Evolutionary conservation across 1,140 invertebrate species (phyloP), one percentile per base, ranked within the genome.

Genomic region (Drosophila lacteicornis): DNA sequence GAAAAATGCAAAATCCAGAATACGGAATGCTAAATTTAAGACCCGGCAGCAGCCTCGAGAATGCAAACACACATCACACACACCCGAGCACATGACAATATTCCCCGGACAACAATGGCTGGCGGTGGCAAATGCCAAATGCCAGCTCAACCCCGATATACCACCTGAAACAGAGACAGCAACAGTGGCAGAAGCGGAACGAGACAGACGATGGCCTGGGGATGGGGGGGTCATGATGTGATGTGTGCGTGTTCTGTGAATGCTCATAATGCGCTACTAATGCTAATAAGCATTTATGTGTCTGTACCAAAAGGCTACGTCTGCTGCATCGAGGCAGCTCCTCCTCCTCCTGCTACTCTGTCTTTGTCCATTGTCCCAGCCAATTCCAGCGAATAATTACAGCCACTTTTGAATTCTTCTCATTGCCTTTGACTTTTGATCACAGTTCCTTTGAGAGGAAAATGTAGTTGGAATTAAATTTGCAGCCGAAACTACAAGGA

Each of bases 281-380:
- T 82, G 80, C 83, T 86, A 82, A 87, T 87, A 87, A 87, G 76
- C 84, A 87, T 77, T 82, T 75, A 82, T 83, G 77, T 70, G 56
- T 71, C 59, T 80, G 45, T 67, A 33, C 51, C 46, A 47, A 51
- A 56, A 63, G 40, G 60, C 46, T 59, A 22, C 51, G 50, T 71
- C 56, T 59, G 30, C 27, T 69, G 11, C 33, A 40, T 25, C 19
- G 53, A 55, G 36, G 43, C 22, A 25, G 22, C 22, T 25, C 22
- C 1, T 22, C 9, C 22, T 27, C 4, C 22, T 40, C 15, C 12
- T n/a, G 15, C 36, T 55, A 30, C 12, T 33, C 40, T 4, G n/a
- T 40, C 49, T n/a, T n/a, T 38, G 22, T 7, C 38, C 67, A 67
- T 70, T 67, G 49, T 70, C 49, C 33, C 8, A 19, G 58, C 7